These are phyloP conservation scores for Troides oblongomaculatus DNA, from an alignment of 2,888 invertebrate species.

Conservation along the genomic window DNA sequence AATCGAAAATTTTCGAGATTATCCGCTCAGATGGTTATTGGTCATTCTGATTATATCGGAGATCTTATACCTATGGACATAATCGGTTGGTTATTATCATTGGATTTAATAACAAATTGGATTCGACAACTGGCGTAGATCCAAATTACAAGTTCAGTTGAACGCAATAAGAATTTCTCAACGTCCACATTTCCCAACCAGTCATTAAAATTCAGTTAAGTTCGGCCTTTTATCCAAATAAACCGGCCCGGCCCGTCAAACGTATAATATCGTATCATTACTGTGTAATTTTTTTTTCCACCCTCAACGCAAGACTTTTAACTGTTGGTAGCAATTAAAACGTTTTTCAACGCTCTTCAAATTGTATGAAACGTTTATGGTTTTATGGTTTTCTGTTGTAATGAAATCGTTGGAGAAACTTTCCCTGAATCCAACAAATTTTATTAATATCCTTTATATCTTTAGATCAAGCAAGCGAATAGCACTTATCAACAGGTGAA, in stretches of 20 bases:
- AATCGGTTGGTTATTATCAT: constrained; percentile 29
- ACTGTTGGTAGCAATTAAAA: constrained; percentile 22
- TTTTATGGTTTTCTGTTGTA: not conserved
- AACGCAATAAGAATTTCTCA: constrained; percentile 37
- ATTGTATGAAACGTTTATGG: not conserved
- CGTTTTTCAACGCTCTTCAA: constrained; percentile 1
- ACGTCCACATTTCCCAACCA: constrained; percentile 45
- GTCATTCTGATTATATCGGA: no score
- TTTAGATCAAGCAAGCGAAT: no score
- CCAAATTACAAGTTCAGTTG: constrained; percentile 35
- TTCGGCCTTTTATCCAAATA: constrained; percentile 37
- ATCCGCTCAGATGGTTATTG: no score
- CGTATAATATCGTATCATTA: constrained; percentile 61
- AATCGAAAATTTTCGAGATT: no score
- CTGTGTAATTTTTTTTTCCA: constrained; percentile 41
- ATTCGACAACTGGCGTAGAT: constrained; percentile 34
- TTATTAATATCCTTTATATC: no score
- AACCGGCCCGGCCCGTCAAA: constrained; percentile 44
- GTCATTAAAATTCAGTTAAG: constrained; percentile 55
- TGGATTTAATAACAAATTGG: constrained; percentile 35
- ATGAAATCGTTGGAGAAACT: not conserved
- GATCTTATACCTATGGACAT: no score
- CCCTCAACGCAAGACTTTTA: constrained; percentile 26
- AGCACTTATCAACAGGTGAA: no score
- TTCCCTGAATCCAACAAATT: no score